These are phyloP conservation scores for Mormyrus iriodes DNA, from an alignment of 2,113 vertebrate genomes.

Conservation along the genomic window DNA sequence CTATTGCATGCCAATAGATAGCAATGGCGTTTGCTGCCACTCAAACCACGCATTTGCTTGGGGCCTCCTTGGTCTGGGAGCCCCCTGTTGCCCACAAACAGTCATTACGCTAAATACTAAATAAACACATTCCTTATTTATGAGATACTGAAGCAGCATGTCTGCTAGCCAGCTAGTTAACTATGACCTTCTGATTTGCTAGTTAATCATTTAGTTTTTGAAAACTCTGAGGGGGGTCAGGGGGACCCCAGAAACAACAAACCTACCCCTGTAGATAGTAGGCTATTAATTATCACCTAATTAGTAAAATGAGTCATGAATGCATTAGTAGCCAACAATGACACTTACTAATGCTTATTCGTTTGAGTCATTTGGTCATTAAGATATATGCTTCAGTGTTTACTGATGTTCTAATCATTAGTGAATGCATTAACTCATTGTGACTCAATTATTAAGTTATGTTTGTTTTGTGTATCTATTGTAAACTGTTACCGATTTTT, in stretches of 20 bases:
- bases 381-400: not conserved
- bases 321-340: not conserved
- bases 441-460: not conserved
- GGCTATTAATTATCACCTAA: not conserved
- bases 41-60: not conserved
- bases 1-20: not conserved
- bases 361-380: not conserved
- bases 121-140: too few relatives aligned
- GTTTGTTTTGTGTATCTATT: not conserved
- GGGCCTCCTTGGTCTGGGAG: too few relatives aligned
- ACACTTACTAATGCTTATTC: too few relatives aligned
- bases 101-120: too few relatives aligned
- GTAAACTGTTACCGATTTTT: not conserved
- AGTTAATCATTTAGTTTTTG: too few relatives aligned
- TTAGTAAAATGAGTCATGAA: too few relatives aligned
- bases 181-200: too few relatives aligned
- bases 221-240: too few relatives aligned
- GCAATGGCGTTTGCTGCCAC: not conserved
- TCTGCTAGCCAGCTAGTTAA: too few relatives aligned
- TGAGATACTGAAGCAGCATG: too few relatives aligned
- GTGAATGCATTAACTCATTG: not conserved
- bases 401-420: not conserved
- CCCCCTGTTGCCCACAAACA: too few relatives aligned
- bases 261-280: not conserved
- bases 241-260: not conserved